These are phyloP conservation scores for Anolis sagrei DNA, from an alignment of 2,113 vertebrate genomes.

Conservation along the genomic window DNA sequence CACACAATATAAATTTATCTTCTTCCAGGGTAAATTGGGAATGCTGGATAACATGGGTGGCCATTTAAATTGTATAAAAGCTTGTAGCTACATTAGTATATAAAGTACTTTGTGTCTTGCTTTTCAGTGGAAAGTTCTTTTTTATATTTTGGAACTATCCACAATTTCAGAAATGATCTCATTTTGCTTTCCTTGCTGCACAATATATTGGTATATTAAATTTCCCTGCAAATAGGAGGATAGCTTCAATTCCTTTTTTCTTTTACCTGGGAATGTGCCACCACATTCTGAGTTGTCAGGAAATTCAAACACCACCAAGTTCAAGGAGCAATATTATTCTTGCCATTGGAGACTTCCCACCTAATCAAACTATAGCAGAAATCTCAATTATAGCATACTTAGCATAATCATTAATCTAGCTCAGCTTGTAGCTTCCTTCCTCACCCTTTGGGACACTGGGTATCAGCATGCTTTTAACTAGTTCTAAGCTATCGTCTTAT, in stretches of 20 bases:
- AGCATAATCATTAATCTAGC: slow-evolving; percentile 9
- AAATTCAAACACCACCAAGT: background rate
- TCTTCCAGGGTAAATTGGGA: background rate
- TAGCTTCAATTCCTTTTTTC: background rate
- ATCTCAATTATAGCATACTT: slow-evolving; percentile 20
- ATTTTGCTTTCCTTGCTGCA: background rate
- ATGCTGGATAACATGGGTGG: background rate
- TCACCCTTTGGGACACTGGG: background rate
- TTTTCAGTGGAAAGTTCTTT: background rate
- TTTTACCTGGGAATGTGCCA: background rate
- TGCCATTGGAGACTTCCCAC: background rate
- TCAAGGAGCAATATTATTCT: slow-evolving; percentile 2
- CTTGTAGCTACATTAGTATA: background rate
- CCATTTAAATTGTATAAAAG: background rate
- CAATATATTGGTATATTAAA: background rate
- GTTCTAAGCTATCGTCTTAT: slow-evolving; percentile 6
- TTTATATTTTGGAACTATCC: background rate
- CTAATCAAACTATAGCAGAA: background rate
- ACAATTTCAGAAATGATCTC: background rate
- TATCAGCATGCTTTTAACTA: slow-evolving; percentile 15
- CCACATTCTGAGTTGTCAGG: background rate
- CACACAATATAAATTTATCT: no score
- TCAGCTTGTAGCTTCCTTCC: background rate
- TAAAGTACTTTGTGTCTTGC: background rate
- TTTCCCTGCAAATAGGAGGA: background rate